Percentiles rank a stretch among this genome's conserved stretches.
These are phyloP conservation scores for Gavialis gangeticus DNA, from an alignment of 2,113 vertebrate species.

Conservation along the genomic window DNA sequence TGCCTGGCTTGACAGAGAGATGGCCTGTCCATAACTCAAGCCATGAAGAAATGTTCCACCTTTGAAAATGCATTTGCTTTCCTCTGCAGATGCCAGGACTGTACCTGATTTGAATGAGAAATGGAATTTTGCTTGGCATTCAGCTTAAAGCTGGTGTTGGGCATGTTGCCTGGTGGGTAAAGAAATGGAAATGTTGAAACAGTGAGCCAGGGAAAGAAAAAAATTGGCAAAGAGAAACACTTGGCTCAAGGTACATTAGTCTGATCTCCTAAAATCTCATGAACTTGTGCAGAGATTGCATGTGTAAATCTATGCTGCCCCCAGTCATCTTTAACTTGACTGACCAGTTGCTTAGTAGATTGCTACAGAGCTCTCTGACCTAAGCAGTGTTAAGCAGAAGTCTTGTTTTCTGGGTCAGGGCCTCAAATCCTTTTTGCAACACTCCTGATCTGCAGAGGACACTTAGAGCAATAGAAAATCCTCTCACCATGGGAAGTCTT, in stretches of 20 bases:
- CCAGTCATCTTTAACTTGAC: not conserved
- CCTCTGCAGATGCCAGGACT: not conserved
- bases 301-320: not conserved
- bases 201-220: too few relatives aligned
- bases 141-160: not conserved
- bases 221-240: not conserved
- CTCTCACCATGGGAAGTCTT: not conserved
- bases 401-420: not conserved
- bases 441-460: not conserved
- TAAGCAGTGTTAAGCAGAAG: not conserved
- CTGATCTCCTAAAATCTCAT: not conserved
- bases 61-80: not conserved
- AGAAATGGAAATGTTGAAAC: not conserved
- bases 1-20: not conserved
- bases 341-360: not conserved
- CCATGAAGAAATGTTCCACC: not conserved
- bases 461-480: not conserved
- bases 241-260: not conserved
- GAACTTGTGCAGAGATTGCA: not conserved
- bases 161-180: not conserved
- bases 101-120: not conserved
- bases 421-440: not conserved
- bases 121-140: not conserved
- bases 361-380: not conserved
- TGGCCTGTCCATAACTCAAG: not conserved